These are phyloP conservation scores for Aplochiton taeniatus DNA, from an alignment of 2,797 vertebrate genomes.

Conservation along the genomic window DNA sequence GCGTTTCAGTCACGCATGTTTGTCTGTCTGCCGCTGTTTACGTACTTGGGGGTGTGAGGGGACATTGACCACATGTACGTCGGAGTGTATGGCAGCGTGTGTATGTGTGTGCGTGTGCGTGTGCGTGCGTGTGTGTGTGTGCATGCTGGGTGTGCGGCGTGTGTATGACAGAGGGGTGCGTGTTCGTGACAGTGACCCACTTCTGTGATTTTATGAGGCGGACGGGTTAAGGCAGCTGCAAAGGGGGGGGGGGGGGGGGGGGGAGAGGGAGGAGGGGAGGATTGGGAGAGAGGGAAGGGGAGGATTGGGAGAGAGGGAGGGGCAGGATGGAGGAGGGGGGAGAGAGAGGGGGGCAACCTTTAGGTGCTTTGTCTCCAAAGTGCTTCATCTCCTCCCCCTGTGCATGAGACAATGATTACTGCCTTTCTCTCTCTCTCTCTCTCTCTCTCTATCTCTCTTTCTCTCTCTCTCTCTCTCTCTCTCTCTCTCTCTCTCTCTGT, in stretches of 20 bases:
- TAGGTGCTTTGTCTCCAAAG: constrained; percentile 26
- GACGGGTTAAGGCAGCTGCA: constrained; percentile 68
- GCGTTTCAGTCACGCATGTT: background rate
- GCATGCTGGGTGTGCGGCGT: constrained; percentile 30
- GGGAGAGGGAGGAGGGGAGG: constrained; percentile 9
- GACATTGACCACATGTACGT: background rate
- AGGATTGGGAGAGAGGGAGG: constrained; percentile 1
- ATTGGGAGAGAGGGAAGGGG: constrained; percentile 8
- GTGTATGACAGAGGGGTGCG: constrained; percentile 41
- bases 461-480: too few relatives aligned
- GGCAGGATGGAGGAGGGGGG: background rate
- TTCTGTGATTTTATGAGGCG: constrained; percentile 73
- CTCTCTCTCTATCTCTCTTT: constrained; percentile 37
- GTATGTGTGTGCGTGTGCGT: constrained; percentile 15
- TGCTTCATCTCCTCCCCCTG: constrained; percentile 8
- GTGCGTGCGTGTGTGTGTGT: constrained; percentile 22
- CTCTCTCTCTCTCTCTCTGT: too few relatives aligned
- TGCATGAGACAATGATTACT: constrained; percentile 51
- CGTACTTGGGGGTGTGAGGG: background rate
- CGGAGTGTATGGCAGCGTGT: constrained; percentile 3
- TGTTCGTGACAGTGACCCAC: constrained; percentile 73
- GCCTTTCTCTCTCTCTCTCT: constrained; percentile 22
- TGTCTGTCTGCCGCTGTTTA: background rate
- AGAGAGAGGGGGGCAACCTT: constrained; percentile 21
- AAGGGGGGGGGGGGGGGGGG: constrained; percentile 39